Evolutionary conservation across 2,113 vertebrate genomes (phyloP), one percentile per base, ranked within the genome.

Genomic region (Hydrochoerus hydrochaeris): DNA sequence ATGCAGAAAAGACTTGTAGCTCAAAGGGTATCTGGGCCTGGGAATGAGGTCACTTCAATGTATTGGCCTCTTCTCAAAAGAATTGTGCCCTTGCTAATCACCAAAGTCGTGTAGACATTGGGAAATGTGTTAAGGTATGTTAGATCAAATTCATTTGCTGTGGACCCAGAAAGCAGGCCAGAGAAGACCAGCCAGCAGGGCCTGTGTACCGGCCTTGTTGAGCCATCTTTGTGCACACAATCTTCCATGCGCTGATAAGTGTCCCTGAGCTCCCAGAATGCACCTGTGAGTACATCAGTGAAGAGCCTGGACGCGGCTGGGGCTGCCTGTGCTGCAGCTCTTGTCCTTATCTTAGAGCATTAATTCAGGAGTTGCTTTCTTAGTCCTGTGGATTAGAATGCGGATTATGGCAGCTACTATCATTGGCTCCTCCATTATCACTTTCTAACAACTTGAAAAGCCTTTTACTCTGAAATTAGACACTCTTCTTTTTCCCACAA

Each of bases 151-250:
- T 73, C 41, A 38, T 62, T 35, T 54, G 57, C 26, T 4, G 12
- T 44, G 54, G 67, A 44, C 81, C 10, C 44, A 35, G n/a, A 67
- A 7, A 84, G 14, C 1, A n/a, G 35, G 44, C 14, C 71, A 85
- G 3, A 80, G 54, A 57, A n/a, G 10, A 20, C 9, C n/a, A 12
- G 20, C 11, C 46, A 63, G 97, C 19, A 12, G 41, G 35, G 44
- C 10, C 46, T 69, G 32, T 10, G 44, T 13, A 52, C 20, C 30
- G 22, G 26, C 3, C 4, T 12, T 38, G 20, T 10, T 90, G 22
- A 86, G 3, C 3, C 2, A 6, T 26, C 65, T 13, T 30, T 13
- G 12, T 1, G 12, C 62, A 65, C 0, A 0, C 2, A 12, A 26
- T 88, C 84, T 67, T 17, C 13, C 4, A 1, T 49, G 1, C 6